phyloP scores from a whole-genome alignment of 1,140 invertebrate species.

The Zaprionus ornatus region DNA sequence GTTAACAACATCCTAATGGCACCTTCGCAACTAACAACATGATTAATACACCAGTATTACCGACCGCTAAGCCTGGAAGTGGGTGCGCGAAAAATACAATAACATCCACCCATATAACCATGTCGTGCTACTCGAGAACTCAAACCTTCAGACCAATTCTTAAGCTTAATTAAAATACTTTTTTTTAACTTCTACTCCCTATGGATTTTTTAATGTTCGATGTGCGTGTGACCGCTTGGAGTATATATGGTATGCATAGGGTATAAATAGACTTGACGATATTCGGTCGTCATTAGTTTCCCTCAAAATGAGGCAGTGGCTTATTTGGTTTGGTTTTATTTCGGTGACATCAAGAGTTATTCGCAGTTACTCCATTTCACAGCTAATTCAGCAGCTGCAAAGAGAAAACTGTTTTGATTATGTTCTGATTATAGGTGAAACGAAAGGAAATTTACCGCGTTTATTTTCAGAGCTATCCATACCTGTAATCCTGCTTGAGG shows the following conservation, averaged over 20 bases:
- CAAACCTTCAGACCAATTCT: neutral
- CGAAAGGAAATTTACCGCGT: neutral
- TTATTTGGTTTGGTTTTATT: conserved; percentile 10
- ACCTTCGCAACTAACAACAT: conserved; percentile 43
- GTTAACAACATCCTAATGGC: conserved; percentile 11
- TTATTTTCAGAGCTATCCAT: conserved; percentile 32
- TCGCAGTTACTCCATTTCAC: neutral
- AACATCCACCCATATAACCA: conserved; percentile 10
- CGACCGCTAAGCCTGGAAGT: neutral
- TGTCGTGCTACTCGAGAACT: neutral
- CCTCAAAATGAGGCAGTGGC: conserved; percentile 31
- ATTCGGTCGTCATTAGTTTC: neutral
- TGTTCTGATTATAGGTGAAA: conserved; percentile 29
- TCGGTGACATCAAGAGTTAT: neutral
- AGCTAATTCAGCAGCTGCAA: conserved; percentile 24
- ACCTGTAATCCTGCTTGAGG: conserved; percentile 44
- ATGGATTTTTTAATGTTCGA: conserved; percentile 10
- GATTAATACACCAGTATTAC: conserved; percentile 22
- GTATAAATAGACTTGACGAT: conserved; percentile 35
- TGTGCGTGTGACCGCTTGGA: neutral
- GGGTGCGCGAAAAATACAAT: conserved; percentile 39
- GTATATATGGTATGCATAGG: neutral
- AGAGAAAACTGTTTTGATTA: conserved; percentile 42
- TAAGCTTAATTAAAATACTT: neutral
- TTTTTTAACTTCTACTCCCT: neutral